A percentile compares a stretch with the other conserved stretches of the same genome.
Conservation (phyloP, 2,113 vertebrate genomes). For the Coturnix japonica region DNA sequence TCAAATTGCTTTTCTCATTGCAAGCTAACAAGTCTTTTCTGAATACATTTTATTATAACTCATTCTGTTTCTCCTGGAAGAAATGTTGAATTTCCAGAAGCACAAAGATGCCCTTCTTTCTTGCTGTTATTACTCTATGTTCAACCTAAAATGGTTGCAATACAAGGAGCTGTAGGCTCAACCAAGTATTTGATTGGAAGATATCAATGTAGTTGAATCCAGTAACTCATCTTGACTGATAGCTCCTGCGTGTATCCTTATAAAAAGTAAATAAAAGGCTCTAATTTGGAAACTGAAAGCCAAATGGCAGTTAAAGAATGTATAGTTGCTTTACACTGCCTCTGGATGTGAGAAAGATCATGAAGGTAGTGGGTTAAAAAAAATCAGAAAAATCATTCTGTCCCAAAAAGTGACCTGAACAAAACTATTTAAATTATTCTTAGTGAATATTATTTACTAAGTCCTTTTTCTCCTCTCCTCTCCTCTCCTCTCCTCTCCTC, state of each 20-base stretch:
- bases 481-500: no score
- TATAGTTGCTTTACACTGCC: not conserved
- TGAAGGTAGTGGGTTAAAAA: not conserved
- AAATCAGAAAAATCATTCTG: not conserved
- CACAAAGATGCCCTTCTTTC: not conserved
- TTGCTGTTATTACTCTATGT: not conserved
- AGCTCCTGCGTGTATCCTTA: not conserved
- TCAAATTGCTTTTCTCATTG: constrained; percentile 25
- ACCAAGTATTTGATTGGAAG: not conserved
- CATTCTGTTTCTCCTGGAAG: not conserved
- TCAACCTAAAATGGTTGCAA: not conserved
- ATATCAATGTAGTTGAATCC: not conserved
- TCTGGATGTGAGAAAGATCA: not conserved
- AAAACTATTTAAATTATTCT: not conserved
- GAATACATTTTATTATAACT: not conserved
- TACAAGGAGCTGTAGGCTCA: not conserved
- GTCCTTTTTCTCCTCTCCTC: not conserved
- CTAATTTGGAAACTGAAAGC: not conserved
- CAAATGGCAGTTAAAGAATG: not conserved
- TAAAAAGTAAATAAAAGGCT: not conserved
- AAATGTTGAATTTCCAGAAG: not conserved
- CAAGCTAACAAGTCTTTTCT: not conserved
- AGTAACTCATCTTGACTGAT: not conserved
- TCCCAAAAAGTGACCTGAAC: not conserved
- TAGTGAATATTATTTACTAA: not conserved